Conservation (phyloP, 1,140 invertebrate genomes). For the Pseudomyrmex concolor region DNA sequence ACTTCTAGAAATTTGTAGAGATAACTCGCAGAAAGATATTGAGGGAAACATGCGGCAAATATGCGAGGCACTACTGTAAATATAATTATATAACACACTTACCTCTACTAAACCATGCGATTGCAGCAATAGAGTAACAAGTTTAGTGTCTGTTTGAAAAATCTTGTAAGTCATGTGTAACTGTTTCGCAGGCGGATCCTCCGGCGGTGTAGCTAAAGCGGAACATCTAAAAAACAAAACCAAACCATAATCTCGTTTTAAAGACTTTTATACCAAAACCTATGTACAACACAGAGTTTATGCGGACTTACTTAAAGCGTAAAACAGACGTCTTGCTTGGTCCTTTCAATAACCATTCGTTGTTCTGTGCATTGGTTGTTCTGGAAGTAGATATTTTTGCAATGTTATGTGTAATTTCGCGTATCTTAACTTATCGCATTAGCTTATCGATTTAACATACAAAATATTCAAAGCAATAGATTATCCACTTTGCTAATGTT, state of each 20-base stretch:
- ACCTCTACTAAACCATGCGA: constrained; percentile 91
- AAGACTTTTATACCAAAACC: too few species aligned
- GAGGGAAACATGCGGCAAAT: too few species aligned
- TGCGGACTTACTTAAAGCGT: constrained; percentile 81
- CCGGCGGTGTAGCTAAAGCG: constrained; percentile 82
- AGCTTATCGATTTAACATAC: neutral
- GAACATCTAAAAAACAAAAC: constrained; percentile 78
- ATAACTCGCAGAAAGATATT: too few species aligned
- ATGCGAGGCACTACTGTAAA: too few species aligned
- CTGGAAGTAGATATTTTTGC: constrained; percentile 72
- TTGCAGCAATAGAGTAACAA: constrained; percentile 90
- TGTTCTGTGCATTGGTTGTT: constrained; percentile 76
- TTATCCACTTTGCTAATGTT: neutral
- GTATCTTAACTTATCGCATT: neutral
- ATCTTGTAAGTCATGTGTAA: constrained; percentile 93
- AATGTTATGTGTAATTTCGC: neutral
- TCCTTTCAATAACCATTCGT: constrained; percentile 81
- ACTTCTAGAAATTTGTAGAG: too few species aligned
- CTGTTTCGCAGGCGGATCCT: constrained; percentile 87
- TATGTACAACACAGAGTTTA: too few species aligned
- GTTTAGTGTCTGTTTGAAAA: constrained; percentile 92
- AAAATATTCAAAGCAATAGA: too few species aligned
- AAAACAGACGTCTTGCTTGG: constrained; percentile 80
- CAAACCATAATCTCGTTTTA: neutral
- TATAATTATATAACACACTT: constrained; percentile 68